Evolutionary conservation across 35 echinoderm and acorn worm genomes (phyloP).

Genomic region (Strongylocentrotus purpuratus): DNA sequence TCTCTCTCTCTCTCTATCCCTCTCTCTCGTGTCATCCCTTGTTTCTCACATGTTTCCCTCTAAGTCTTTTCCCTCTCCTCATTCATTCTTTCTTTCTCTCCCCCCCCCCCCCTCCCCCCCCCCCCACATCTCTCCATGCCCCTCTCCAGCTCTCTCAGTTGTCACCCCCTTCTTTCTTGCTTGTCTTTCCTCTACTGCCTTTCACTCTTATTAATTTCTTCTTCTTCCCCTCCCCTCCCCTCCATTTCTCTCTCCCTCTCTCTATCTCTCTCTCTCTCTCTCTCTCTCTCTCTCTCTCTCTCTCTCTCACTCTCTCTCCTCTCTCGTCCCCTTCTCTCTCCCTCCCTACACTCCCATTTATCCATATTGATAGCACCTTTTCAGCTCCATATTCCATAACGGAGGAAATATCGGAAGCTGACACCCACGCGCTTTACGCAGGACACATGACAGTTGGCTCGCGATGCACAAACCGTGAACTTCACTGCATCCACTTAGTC

Average conservation of each 20-base stretch:
- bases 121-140: too few species aligned
- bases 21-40: neutral
- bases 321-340: neutral
- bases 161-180: too few species aligned
- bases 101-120: too few species aligned
- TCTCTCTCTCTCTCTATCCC: neutral
- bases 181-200: neutral
- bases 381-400: neutral
- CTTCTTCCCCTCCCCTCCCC: neutral
- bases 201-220: neutral
- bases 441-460: neutral
- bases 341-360: neutral
- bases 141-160: too few species aligned
- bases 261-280: neutral
- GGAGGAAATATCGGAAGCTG: neutral
- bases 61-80: too few species aligned
- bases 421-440: neutral
- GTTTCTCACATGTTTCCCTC: neutral
- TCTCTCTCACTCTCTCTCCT: neutral
- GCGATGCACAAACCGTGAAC: neutral
- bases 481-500: neutral
- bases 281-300: neutral
- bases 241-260: neutral
- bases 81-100: too few species aligned
- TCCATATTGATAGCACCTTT: too few species aligned